Base-by-base conservation (phyloP, 30 jellyfish, hydroid and myxozoan genomes). In the Hydractinia echinata region DNA sequence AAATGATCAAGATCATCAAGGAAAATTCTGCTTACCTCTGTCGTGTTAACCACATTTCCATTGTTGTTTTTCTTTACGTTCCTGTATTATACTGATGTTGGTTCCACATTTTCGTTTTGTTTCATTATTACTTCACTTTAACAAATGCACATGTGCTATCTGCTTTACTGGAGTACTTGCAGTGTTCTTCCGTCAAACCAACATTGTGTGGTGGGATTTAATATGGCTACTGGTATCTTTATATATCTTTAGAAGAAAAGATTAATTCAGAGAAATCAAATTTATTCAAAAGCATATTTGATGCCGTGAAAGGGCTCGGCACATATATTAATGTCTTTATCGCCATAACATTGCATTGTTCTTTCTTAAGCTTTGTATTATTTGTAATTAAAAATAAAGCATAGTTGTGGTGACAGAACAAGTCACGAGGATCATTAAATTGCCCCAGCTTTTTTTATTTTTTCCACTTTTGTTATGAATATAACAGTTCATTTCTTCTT, bases 331-430 rank as follows among this genome's bases (percentile, higher is more conserved):
- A 16, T 49, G 9, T 44, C 14, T 84, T 9, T n/a, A 83, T 67
- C 51, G 77, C 85, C 7, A 55, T 83, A 54, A 18, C 87, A 93
- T 74, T 53, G 81, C 7, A 61, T 79, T 10, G 76, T 81, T 58
- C n/a, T 85, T 84, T 2, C 51, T 87, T 76, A n/a, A 86, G 83
- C 48, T 93, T 93, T 84, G 79, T 81, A 10, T 69, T 87, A 61
- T 93, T 93, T 82, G 88, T 93, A 6, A 50, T 73, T 69, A 76
- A 62, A 72, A 93, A 93, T 81, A 77, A 84, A 49, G 99, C 4
- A 83, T 93, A 21, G 99, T 93, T 56, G 99, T 69, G 99, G 99
- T 6, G 99, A 93, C 61, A 91, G 99, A 5, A 76, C 95, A 7
- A 87, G 95, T 51, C 99, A 93, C 66, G 95, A 86, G 62, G 99